phyloP scores from a whole-genome alignment of 2,113 vertebrate genomes.

The Oenanthe melanoleuca region DNA sequence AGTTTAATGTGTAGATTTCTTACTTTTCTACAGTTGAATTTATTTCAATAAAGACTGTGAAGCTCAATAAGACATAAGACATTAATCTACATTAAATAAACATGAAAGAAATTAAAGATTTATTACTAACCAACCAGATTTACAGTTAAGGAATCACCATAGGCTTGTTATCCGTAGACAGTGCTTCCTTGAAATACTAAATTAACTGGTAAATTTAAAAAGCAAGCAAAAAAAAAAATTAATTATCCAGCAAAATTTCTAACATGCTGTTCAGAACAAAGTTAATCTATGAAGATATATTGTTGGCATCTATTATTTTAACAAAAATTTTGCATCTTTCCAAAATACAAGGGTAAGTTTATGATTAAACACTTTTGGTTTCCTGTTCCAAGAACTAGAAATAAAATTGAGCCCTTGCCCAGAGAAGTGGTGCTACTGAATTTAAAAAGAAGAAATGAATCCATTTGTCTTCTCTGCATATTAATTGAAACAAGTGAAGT shows the following conservation, averaged over 20 bases:
- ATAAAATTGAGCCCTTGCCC: background rate
- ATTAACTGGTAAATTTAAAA: background rate
- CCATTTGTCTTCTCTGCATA: background rate
- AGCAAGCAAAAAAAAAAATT: background rate
- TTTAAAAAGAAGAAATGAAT: background rate
- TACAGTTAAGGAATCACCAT: background rate
- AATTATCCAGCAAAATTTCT: background rate
- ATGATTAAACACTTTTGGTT: background rate
- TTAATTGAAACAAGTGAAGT: background rate
- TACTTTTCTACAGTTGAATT: background rate
- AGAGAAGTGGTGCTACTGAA: background rate
- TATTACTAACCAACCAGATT: background rate
- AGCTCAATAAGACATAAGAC: background rate
- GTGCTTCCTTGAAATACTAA: background rate
- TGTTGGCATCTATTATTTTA: background rate
- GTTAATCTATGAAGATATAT: background rate
- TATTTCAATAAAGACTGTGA: constrained; percentile 1
- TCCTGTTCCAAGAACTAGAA: background rate
- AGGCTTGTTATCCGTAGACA: background rate
- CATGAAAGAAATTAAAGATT: constrained; percentile 32
- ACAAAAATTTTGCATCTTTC: background rate
- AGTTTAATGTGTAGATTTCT: background rate
- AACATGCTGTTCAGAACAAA: background rate
- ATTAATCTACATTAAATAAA: constrained; percentile 55
- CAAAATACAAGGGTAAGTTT: background rate